A percentile compares a stretch with the other conserved stretches of the same genome.
phyloP scores from a whole-genome alignment of 2,113 vertebrate genomes.

The Petroica traversi region DNA sequence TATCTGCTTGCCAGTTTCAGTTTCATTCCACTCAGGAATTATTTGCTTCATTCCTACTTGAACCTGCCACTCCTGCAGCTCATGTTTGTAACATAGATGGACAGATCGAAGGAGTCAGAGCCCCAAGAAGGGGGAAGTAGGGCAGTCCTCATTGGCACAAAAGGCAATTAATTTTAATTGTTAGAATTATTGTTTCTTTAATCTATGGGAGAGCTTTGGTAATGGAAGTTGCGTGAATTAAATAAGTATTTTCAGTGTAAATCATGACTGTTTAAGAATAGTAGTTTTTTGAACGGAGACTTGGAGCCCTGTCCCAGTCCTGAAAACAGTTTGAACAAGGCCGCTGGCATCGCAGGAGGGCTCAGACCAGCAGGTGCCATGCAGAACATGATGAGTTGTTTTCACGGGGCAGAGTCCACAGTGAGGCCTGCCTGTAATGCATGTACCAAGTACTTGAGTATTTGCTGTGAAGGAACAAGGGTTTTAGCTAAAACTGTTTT shows the following conservation, averaged over 20 bases:
- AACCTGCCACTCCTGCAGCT: constrained; percentile 52
- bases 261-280: neutral
- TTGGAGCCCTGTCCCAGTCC: neutral
- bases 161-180: constrained; percentile 55
- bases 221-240: constrained; percentile 24
- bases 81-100: constrained; percentile 62
- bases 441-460: neutral
- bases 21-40: constrained; percentile 60
- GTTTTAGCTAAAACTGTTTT: neutral
- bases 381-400: neutral
- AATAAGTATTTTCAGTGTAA: constrained; percentile 19
- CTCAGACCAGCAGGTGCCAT: neutral
- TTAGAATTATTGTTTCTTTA: constrained; percentile 32
- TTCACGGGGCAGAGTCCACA: neutral
- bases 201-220: neutral
- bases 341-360: neutral
- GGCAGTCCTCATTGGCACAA: neutral
- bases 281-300: neutral
- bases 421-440: no score
- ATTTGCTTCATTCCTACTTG: constrained; percentile 55
- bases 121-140: constrained; percentile 22
- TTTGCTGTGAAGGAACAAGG: neutral
- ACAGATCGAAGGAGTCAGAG: constrained; percentile 65
- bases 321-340: neutral
- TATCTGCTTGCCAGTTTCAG: constrained; percentile 15